phyloP scores from a whole-genome alignment of 2,113 vertebrate species.

The Monarcha castaneiventris region DNA sequence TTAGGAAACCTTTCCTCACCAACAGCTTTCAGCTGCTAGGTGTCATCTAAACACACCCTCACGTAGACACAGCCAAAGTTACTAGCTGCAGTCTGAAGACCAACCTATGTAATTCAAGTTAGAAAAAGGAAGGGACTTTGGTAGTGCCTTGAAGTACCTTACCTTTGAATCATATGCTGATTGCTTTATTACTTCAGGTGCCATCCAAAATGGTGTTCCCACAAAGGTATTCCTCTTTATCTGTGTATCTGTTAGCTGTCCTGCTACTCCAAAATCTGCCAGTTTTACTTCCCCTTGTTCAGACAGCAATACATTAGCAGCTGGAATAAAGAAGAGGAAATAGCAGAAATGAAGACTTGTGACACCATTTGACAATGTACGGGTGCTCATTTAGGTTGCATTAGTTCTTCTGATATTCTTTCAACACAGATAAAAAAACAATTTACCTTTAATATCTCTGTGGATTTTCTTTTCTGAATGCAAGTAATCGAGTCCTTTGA shows the following conservation, averaged over 20 bases:
- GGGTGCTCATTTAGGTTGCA: neutral
- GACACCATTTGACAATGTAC: neutral
- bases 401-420: neutral
- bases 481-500: slow-evolving; percentile 96
- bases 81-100: neutral
- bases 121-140: neutral
- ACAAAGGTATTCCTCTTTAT: slow-evolving; percentile 98
- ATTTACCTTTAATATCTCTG: slow-evolving; percentile 95
- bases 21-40: neutral
- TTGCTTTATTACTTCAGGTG: slow-evolving; percentile 97
- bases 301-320: slow-evolving; percentile 94
- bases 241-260: slow-evolving; percentile 95
- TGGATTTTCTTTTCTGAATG: slow-evolving; percentile 99
- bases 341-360: neutral
- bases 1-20: neutral
- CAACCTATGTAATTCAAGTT: neutral
- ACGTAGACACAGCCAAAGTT: neutral
- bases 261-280: slow-evolving; percentile 96
- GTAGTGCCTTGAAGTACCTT: neutral
- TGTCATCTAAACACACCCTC: neutral
- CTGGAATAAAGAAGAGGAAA: slow-evolving; percentile 66
- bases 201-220: slow-evolving; percentile 99
- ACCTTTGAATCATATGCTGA: slow-evolving; percentile 97
- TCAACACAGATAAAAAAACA: neutral
- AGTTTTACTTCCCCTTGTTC: slow-evolving; percentile 97